Base-by-base conservation (phyloP, 2,797 vertebrate species). In the Amblyopsis hoosieri region DNA sequence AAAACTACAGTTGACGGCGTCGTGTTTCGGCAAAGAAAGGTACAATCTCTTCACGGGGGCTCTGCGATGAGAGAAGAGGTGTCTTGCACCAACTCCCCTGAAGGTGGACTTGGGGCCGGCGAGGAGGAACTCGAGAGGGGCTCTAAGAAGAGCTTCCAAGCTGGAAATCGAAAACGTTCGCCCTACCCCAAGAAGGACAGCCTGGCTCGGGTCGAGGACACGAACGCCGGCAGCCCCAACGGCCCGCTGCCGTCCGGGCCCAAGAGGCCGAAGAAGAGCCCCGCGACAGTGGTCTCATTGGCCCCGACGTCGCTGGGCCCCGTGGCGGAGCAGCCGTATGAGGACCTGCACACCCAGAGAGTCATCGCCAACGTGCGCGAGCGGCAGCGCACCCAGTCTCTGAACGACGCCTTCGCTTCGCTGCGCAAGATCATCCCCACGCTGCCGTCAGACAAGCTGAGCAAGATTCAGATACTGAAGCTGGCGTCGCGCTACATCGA, bases 401-500 rank as follows among this genome's bases (percentile, higher is more conserved):
- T 95, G 75, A 95, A 95, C 13, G 94, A 95, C 0, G 94, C 94
- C 77, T 95, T 95, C 17, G 90, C 93, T 0, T 94, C 95, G 23
- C 90, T 95, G 60, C 88, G 94, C 60, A 95, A 95, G 70, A 95
- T 95, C 89, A 95, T 95, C 85, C 94, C 94, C 19, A 95, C 94
- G 1, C 83, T 95, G 76, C 94, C 94, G 12, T 95, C 94, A 0
- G 94, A 95, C 87, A 95, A 95, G 83, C 92, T 95, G 58, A 95
- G 94, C 91, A 95, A 95, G 90, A 95, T 95, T 89, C 94, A 95
- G 81, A 95, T 94, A 72, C 92, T 95, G 59, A 95, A 95, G 79
- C 54, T 95, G 88, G 94, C 94, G 1, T 93, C 94, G 0, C 92
- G 94, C 45, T 95, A 95, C 91, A 95, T 95, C 29, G 94, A 95